Evolutionary conservation across 2,888 invertebrate species (phyloP).

Genomic region (Xiphydria camelus): DNA sequence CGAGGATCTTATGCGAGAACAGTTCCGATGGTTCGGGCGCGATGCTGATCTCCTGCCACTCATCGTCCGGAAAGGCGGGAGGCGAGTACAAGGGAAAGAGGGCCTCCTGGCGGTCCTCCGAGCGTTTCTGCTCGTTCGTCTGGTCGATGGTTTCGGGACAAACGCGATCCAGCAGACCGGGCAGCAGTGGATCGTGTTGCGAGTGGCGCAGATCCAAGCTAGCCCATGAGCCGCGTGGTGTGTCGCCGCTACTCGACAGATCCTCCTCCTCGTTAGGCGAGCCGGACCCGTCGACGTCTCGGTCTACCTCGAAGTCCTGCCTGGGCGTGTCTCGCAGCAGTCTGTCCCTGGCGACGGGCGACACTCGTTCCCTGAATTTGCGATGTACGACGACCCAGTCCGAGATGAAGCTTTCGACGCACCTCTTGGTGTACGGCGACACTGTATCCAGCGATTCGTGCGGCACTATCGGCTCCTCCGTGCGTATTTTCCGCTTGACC

Average conservation of each 20-base stretch:
- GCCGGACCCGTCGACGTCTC: constrained; percentile 46
- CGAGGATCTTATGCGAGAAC: constrained; percentile 80
- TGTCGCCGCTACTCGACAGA: constrained; percentile 55
- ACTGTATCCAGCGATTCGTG: constrained; percentile 80
- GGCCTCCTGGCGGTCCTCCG: constrained; percentile 70
- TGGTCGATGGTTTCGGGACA: constrained; percentile 84
- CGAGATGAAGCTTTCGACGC: constrained; percentile 83
- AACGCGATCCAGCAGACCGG: constrained; percentile 80
- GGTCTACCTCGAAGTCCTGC: constrained; percentile 82
- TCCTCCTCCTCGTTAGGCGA: constrained; percentile 55
- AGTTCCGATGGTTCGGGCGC: constrained; percentile 81
- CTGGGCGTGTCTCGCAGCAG: constrained; percentile 71
- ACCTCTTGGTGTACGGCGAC: constrained; percentile 84
- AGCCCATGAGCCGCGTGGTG: constrained; percentile 91
- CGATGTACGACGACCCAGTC: constrained; percentile 86
- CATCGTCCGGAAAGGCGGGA: constrained; percentile 75
- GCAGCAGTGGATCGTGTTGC: constrained; percentile 85
- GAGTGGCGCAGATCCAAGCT: constrained; percentile 90
- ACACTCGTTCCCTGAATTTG: constrained; percentile 73
- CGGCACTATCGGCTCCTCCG: constrained; percentile 79
- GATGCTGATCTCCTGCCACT: constrained; percentile 74
- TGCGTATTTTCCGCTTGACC: constrained; percentile 83
- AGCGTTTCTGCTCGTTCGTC: constrained; percentile 71
- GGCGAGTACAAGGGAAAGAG: constrained; percentile 76
- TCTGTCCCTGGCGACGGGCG: constrained; percentile 69